These are phyloP conservation scores for Paramormyrops hopkinsi DNA, from an alignment of 2,797 vertebrate species.

Conservation along the genomic window DNA sequence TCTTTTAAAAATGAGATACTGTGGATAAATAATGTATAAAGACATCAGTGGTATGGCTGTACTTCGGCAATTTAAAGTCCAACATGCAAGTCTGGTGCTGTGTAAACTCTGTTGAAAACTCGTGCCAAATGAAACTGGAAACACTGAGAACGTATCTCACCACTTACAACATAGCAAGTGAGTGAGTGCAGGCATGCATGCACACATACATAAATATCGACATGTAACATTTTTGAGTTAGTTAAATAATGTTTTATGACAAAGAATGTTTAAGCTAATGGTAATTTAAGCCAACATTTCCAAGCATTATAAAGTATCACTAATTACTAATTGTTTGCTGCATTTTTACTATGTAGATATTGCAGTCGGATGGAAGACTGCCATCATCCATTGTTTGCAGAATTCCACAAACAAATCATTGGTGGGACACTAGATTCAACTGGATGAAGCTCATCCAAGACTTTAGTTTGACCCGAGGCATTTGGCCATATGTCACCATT, in stretches of 20 bases:
- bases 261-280: neutral
- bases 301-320: neutral
- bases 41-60: neutral
- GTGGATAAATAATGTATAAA: neutral
- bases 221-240: neutral
- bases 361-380: neutral
- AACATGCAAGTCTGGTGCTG: neutral
- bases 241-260: neutral
- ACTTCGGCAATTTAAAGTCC: neutral
- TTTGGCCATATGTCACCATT: neutral
- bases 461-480: neutral
- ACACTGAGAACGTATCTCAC: neutral
- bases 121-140: neutral
- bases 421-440: neutral
- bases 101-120: neutral
- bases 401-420: neutral
- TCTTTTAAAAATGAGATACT: neutral
- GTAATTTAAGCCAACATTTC: neutral
- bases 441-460: neutral
- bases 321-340: neutral
- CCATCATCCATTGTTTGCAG: neutral
- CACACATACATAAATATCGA: neutral
- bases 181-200: neutral
- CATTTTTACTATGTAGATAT: neutral
- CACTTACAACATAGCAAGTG: neutral